These are phyloP conservation scores for Cryptoprocta ferox DNA, from an alignment of 2,797 vertebrate genomes.

Conservation along the genomic window DNA sequence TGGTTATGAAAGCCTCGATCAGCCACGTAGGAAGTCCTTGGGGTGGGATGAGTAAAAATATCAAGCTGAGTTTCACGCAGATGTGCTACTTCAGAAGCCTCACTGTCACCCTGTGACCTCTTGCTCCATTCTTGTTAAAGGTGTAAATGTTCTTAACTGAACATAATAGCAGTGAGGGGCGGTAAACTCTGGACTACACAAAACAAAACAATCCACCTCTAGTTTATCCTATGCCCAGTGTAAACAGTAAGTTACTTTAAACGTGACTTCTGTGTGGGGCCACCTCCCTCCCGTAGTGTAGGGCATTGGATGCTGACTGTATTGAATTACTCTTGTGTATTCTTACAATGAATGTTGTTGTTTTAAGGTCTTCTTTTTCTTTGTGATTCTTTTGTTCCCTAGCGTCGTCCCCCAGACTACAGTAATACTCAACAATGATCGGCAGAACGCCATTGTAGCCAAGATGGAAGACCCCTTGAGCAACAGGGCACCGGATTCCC, in stretches of 20 bases:
- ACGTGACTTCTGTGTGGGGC: neutral
- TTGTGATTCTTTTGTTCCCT: slow-evolving; percentile 81
- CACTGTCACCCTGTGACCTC: accelerated
- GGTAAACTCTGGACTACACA: too few species aligned
- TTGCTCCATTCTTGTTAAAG: neutral
- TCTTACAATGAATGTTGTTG: slow-evolving; percentile 58
- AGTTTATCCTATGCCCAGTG: neutral
- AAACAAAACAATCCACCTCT: neutral
- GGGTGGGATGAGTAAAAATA: neutral
- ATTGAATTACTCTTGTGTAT: slow-evolving; percentile 65
- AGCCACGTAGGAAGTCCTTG: neutral
- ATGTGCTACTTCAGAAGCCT: neutral
- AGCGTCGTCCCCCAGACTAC: slow-evolving; percentile 99
- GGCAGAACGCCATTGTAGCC: slow-evolving; percentile 88
- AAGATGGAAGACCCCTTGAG: slow-evolving; percentile 93
- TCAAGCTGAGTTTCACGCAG: neutral
- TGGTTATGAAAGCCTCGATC: slow-evolving; percentile 38
- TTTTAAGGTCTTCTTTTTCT: slow-evolving; percentile 73
- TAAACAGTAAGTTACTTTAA: neutral
- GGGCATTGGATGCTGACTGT: neutral
- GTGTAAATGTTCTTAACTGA: neutral
- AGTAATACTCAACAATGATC: slow-evolving; percentile 97
- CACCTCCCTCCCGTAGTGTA: neutral
- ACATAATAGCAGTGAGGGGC: neutral
- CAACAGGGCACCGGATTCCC: slow-evolving; percentile 89